Evolutionary conservation across 2,888 invertebrate genomes (phyloP), one percentile per base, ranked within the genome.

Genomic region (Halocaridina rubra): DNA sequence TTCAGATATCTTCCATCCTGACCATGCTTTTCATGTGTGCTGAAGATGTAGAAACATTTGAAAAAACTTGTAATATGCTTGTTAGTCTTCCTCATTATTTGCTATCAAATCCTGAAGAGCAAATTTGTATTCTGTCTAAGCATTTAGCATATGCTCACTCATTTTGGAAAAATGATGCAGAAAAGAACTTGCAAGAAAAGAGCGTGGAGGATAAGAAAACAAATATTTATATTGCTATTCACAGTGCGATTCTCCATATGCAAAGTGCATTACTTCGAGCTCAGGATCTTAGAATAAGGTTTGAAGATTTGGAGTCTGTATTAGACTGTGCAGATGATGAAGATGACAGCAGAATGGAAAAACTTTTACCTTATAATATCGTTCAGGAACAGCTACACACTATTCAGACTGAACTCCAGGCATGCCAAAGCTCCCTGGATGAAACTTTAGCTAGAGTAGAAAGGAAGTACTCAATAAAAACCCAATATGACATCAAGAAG

Each of bases 181-280:
- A 78, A 22, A 61, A 64, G 24, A 59, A 76, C 32, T 32, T n/a
- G 32, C 30, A 74, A 61, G 8, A 19, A 2, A 32, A 16, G 46
- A 74, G 64, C 53, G 3, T 72, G 64, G 79, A 84, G 24, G 79
- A 79, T 4, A 84, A 75, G 74, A 84, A 84, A 61, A 79, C 61
- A 22, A 33, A 79, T 75, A 79, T 79, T 0, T 84, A 74, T 71
- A 27, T 84, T 22, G 84, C 84, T 16, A 8, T 84, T 8, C 84
- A 84, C 24, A 84, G 84, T 22, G 13, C 79, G 53, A 79, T 46
- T 79, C 29, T 84, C 8, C 84, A 84, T 59, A 72, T 84, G 53
- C 79, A 79, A 16, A 74, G 79, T 30, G 79, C 79, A 24, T 33
- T 84, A 16, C 64, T 46, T 8, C 72, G 69, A 79, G 57, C 79